Evolutionary conservation across 2,113 vertebrate species (phyloP).

Genomic region (Pavo muticus): DNA sequence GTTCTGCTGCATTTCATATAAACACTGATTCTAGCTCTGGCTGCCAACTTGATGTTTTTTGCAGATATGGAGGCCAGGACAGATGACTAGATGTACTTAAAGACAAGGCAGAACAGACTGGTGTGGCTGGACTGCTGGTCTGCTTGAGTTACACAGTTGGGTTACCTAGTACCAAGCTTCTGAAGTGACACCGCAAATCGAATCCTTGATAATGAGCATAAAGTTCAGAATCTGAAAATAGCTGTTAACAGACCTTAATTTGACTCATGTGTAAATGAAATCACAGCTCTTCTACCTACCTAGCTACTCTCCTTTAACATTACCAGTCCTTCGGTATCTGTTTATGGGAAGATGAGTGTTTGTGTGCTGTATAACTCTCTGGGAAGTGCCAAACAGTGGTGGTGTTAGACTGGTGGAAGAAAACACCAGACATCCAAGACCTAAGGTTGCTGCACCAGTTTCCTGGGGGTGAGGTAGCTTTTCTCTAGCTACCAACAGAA

Average conservation of each 20-base stretch:
- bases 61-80: not conserved
- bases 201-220: not conserved
- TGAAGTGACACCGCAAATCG: not conserved
- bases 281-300: not conserved
- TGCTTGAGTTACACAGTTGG: not conserved
- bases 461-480: not conserved
- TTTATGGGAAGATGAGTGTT: not conserved
- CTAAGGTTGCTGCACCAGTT: not conserved
- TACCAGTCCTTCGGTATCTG: not conserved
- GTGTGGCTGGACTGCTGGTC: not conserved
- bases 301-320: not conserved
- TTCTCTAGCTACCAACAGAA: not conserved
- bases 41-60: not conserved
- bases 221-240: not conserved
- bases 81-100: not conserved
- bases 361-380: not conserved
- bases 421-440: accelerated
- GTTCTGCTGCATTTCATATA: not conserved
- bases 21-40: not conserved
- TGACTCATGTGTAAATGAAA: not conserved
- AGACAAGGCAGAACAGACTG: not conserved
- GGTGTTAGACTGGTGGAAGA: not conserved
- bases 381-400: not conserved
- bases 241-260: not conserved
- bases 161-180: not conserved